These are phyloP conservation scores for Lutjanus argentimaculatus DNA, from an alignment of 2,797 vertebrate genomes.

Conservation along the genomic window DNA sequence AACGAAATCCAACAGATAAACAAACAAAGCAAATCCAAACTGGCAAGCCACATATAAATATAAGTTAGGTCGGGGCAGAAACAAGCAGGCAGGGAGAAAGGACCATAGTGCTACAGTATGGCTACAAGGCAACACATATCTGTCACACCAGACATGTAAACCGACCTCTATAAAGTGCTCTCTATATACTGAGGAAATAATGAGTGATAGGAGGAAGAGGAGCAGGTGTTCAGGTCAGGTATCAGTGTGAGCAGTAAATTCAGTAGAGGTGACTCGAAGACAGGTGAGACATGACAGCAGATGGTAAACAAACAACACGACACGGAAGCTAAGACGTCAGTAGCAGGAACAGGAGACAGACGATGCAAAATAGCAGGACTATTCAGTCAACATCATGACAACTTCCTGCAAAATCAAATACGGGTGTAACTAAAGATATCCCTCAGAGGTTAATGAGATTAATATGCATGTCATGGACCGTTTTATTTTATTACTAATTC, in stretches of 20 bases:
- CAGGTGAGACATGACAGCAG: conserved; percentile 18
- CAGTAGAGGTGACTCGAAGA: conserved; percentile 1
- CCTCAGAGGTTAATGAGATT: neutral
- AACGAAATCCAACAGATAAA: conserved; percentile 63
- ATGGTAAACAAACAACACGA: conserved; percentile 20
- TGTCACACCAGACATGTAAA: conserved; percentile 25
- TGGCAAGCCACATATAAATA: conserved; percentile 35
- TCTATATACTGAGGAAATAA: conserved; percentile 17
- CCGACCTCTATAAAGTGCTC: conserved; percentile 5
- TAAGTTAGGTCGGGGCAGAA: conserved; percentile 29
- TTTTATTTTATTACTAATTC: neutral
- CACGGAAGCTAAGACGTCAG: neutral
- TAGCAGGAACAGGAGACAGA: neutral
- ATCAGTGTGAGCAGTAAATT: conserved; percentile 27
- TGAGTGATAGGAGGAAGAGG: conserved; percentile 39
- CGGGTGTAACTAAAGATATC: neutral
- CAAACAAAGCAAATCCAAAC: conserved; percentile 60
- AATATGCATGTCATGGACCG: neutral
- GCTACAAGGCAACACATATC: neutral
- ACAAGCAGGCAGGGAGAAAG: neutral
- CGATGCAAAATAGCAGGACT: neutral
- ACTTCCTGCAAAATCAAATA: neutral
- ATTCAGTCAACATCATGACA: neutral
- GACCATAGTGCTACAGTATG: neutral
- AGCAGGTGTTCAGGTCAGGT: conserved; percentile 35